Conservation (phyloP, 2,797 vertebrate species). For the Rhinichthys osculus region DNA sequence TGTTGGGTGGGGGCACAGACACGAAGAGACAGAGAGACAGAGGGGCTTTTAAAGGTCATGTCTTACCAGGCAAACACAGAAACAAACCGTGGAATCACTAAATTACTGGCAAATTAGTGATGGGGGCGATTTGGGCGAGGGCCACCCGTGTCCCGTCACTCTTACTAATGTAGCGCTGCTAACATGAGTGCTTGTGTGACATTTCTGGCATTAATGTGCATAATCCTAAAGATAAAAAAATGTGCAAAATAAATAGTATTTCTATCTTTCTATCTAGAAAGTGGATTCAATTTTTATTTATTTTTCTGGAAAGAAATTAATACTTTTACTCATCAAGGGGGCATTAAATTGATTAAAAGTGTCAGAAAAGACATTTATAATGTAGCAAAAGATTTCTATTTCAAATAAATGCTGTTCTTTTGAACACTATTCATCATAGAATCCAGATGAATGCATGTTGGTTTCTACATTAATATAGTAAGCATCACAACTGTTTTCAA, state of each 20-base stretch:
- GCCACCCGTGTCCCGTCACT: not conserved
- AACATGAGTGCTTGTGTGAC: not conserved
- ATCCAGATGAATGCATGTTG: not conserved
- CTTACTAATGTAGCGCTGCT: not conserved
- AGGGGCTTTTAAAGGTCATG: not conserved
- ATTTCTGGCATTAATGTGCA: not conserved
- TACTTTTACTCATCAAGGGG: not conserved
- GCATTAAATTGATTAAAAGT: not conserved
- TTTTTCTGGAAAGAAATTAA: not conserved
- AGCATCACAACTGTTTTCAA: not conserved
- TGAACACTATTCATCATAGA: no score
- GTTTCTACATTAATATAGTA: not conserved
- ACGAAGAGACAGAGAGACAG: not conserved
- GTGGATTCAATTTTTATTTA: no score
- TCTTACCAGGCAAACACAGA: conserved; percentile 32
- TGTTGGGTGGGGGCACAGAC: conserved; percentile 1
- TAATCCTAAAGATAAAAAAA: not conserved
- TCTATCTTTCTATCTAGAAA: not conserved
- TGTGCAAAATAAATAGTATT: not conserved
- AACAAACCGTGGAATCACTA: conserved; percentile 26
- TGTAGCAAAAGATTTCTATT: not conserved
- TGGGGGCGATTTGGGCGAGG: not conserved
- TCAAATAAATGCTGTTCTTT: no score
- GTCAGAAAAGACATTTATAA: not conserved
- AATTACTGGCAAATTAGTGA: conserved; percentile 1